Conservation (phyloP, 1,140 invertebrate genomes). For the Solen grandis region DNA sequence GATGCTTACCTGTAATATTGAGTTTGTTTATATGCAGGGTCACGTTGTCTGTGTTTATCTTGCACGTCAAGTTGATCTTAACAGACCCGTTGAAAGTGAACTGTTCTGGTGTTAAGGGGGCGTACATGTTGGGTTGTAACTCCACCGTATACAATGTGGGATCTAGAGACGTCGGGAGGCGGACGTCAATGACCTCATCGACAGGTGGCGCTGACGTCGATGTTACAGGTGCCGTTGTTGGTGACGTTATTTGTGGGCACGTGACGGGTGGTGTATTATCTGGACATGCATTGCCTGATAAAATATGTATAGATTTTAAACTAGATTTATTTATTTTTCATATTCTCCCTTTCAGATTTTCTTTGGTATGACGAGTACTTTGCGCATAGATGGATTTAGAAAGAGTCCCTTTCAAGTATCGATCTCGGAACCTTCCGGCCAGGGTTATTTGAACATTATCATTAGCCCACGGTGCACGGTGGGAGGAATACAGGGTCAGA, state of each 20-base stretch:
- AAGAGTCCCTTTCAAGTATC: too few species aligned
- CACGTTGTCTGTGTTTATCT: conserved; percentile 84
- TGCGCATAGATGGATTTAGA: too few species aligned
- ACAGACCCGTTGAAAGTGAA: conserved; percentile 87
- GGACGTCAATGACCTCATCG: conserved; percentile 61
- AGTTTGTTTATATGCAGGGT: conserved; percentile 84
- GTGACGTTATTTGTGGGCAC: background rate
- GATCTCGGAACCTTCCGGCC: too few species aligned
- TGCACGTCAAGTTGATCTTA: conserved; percentile 85
- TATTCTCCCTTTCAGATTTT: too few species aligned
- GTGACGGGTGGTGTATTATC: too few species aligned
- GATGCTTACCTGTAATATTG: conserved; percentile 61
- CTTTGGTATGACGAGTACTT: too few species aligned
- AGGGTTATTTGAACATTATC: too few species aligned
- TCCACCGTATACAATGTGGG: conserved; percentile 78
- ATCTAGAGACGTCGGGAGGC: conserved; percentile 72
- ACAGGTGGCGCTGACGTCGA: background rate
- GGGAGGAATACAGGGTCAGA: too few species aligned
- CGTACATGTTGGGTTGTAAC: conserved; percentile 78
- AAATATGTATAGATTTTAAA: too few species aligned
- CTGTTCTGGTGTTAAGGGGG: conserved; percentile 58
- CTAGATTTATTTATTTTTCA: too few species aligned
- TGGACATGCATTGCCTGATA: too few species aligned
- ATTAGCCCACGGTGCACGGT: too few species aligned
- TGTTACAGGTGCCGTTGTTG: background rate